phyloP scores from a whole-genome alignment of 2,888 invertebrate species.

The Plagiodera versicolora region DNA sequence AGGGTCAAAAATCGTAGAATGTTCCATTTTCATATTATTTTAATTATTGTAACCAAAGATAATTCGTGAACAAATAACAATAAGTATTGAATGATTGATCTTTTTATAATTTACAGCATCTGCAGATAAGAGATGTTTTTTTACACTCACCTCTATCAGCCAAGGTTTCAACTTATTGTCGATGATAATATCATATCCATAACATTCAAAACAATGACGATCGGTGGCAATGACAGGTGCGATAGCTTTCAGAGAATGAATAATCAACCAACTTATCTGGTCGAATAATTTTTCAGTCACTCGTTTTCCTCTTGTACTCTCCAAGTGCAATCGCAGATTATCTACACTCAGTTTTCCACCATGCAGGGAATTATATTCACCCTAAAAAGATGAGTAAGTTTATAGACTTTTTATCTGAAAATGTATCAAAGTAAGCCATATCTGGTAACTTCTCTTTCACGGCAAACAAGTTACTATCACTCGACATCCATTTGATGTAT shows the following conservation, averaged over 20 bases:
- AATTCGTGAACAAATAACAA: too few relatives aligned
- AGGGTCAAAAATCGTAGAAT: too few relatives aligned
- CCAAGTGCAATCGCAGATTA: constrained; percentile 85
- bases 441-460: too few relatives aligned
- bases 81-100: too few relatives aligned
- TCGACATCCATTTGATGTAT: too few relatives aligned
- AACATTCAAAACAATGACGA: constrained; percentile 90
- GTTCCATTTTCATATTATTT: too few relatives aligned
- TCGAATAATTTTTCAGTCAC: constrained; percentile 88
- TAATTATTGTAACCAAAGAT: too few relatives aligned
- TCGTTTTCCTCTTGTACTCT: constrained; percentile 85
- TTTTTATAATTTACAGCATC: constrained; percentile 24
- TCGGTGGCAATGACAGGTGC: constrained; percentile 92
- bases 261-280: constrained; percentile 86
- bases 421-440: too few relatives aligned
- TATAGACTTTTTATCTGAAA: too few relatives aligned
- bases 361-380: constrained; percentile 90
- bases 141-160: constrained; percentile 72
- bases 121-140: too few relatives aligned
- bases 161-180: constrained; percentile 93
- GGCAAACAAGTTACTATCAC: too few relatives aligned
- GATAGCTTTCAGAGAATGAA: constrained; percentile 91
- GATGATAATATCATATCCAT: constrained; percentile 95
- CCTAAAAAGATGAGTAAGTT: constrained; percentile 55
- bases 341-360: constrained; percentile 94